Percentiles rank a stretch among this genome's conserved stretches.
Conservation (phyloP, 1,140 invertebrate species). For the Tigriopus japonicus region DNA sequence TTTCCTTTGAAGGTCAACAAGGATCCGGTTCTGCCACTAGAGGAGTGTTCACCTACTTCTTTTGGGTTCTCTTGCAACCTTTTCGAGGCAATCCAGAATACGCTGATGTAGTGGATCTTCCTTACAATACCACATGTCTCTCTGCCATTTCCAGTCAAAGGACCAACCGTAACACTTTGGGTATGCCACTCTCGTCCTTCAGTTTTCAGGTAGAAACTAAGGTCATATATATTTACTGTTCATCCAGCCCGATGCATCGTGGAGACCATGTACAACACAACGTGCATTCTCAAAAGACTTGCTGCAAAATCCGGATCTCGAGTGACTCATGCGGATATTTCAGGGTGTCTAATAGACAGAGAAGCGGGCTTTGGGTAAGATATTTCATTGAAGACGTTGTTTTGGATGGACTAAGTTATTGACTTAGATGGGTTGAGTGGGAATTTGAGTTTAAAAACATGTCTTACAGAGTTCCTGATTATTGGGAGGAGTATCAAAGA, state of each 20-base stretch:
- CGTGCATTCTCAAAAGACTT: background rate
- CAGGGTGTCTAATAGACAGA: background rate
- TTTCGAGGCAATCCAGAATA: slow-evolving; percentile 10
- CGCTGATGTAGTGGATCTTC: background rate
- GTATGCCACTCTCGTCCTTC: background rate
- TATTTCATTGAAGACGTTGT: background rate
- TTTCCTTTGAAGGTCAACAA: background rate
- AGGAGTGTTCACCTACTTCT: slow-evolving; percentile 10
- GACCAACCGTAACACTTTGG: background rate
- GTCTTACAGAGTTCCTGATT: too few relatives aligned
- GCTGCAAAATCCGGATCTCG: too few relatives aligned
- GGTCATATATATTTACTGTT: background rate
- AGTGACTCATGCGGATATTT: background rate
- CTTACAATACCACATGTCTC: background rate
- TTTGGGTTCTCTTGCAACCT: slow-evolving; percentile 9
- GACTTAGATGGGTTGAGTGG: too few relatives aligned
- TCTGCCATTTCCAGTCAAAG: background rate
- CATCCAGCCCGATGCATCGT: background rate
- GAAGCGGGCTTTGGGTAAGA: background rate
- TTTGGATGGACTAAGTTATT: too few relatives aligned
- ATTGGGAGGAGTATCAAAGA: too few relatives aligned
- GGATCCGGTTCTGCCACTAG: background rate
- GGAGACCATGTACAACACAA: slow-evolving; percentile 9
- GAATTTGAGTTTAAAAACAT: too few relatives aligned
- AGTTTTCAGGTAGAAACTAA: background rate